These are phyloP conservation scores for Anoura caudifer DNA, from an alignment of 2,113 vertebrate genomes.

Conservation along the genomic window DNA sequence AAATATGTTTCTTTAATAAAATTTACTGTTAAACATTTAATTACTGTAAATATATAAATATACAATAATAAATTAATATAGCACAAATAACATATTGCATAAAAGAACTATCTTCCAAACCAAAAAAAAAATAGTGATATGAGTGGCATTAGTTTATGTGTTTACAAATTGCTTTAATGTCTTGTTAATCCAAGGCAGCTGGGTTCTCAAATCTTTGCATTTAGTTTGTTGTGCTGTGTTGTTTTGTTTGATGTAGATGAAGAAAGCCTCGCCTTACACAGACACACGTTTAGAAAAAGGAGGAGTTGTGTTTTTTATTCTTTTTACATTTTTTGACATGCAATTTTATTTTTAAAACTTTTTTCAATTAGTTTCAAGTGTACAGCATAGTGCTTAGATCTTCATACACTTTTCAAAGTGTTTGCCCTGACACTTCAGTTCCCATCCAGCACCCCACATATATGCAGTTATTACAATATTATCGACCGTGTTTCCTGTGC, in stretches of 20 bases:
- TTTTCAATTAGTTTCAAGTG: neutral
- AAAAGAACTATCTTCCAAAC: constrained; percentile 4
- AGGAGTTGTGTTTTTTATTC: too few relatives aligned
- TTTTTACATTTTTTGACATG: neutral
- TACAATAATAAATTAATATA: neutral
- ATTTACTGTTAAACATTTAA: neutral
- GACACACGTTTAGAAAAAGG: neutral
- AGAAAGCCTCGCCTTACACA: neutral
- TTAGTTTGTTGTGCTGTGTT: neutral
- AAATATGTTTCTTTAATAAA: neutral
- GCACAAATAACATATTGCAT: neutral
- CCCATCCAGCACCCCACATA: neutral
- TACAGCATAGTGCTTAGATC: neutral
- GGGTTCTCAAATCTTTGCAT: neutral
- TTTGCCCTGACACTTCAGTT: neutral
- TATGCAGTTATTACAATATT: neutral
- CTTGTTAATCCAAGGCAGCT: neutral
- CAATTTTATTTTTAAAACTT: neutral
- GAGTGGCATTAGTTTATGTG: neutral
- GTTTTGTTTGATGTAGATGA: neutral
- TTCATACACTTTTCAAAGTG: neutral
- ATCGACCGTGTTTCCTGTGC: neutral
- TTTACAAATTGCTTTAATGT: neutral
- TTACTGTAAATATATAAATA: neutral
- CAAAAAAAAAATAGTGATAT: neutral